Base-by-base conservation (phyloP, 2,888 invertebrate genomes). In the Arctia plantaginis region DNA sequence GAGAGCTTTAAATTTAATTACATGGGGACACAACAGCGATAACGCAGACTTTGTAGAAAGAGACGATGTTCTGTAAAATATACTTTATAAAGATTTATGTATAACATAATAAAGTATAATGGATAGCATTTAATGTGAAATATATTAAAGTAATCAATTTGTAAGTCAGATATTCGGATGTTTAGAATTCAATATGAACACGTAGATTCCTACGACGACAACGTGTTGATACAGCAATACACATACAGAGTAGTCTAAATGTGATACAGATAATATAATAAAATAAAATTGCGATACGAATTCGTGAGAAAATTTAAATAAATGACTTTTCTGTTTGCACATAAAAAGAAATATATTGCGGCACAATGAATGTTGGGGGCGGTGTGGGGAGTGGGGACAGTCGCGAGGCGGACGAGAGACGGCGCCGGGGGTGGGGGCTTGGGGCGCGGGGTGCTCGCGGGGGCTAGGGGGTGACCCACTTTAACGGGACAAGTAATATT, bases 331-430 rank as follows among this genome's bases (percentile, higher is more conserved):
- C 95, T 95, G 95, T 95, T 95, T 95, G 95, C 95, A 95, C 95
- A 95, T 95, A 95, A 95, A 95, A 95, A 95, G 95, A 95, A 95
- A 95, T 95, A 95, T 95, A 95, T 95, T 95, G 95, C 95, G 95
- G 95, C 95, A 95, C 95, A 95, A 95, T 95, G 95, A 95, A 95
- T 95, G 95, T 94, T 92, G 93, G 94, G 92, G 95, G 90, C 90
- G 90, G 90, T 86, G 84, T 90, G 90, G 93, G 92, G 89, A 84
- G 91, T 89, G 93, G 93, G 92, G 92, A 90, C 90, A 90, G 90
- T 90, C 91, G 93, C 88, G 92, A 88, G 92, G 93, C 89, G 93
- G 89, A 87, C 89, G 91, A 91, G 93, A 90, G 92, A 89, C 89
- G 91, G 90, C 80, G 86, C 85, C 82, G 88, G 86, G 87, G 89